A percentile compares a stretch with the other conserved stretches of the same genome.
phyloP scores from a whole-genome alignment of 2,797 vertebrate genomes.

The Phrynocephalus forsythii region DNA sequence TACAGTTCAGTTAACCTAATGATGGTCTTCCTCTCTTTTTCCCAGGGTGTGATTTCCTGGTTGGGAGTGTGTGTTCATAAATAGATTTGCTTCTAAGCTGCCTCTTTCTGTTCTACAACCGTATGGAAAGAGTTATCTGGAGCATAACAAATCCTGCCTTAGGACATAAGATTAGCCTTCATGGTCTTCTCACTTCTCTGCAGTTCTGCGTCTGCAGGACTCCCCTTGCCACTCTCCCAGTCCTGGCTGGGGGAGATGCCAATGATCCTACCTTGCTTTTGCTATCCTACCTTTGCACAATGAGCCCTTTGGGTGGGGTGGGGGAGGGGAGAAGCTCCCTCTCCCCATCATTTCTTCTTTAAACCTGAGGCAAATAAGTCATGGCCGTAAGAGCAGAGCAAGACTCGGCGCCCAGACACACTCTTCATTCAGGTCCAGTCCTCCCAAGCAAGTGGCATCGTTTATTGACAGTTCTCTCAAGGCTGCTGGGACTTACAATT shows the following conservation, averaged over 20 bases:
- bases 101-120: neutral
- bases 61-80: neutral
- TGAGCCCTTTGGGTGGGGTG: neutral
- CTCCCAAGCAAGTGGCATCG: neutral
- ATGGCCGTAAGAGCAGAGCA: neutral
- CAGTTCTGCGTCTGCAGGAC: neutral
- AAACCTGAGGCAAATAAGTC: neutral
- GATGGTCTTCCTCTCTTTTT: neutral
- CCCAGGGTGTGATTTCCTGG: neutral
- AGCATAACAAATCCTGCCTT: neutral
- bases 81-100: neutral
- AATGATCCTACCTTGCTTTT: neutral
- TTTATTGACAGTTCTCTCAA: neutral
- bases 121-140: neutral
- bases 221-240: neutral
- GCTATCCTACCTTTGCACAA: neutral
- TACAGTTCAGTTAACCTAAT: neutral
- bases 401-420: neutral
- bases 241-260: neutral
- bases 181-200: neutral
- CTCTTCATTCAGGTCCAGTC: neutral
- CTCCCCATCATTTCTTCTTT: neutral
- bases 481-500: neutral
- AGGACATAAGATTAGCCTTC: neutral
- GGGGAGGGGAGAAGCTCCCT: neutral